Evolutionary conservation across 2,113 vertebrate species (phyloP).

Genomic region (Caretta caretta): DNA sequence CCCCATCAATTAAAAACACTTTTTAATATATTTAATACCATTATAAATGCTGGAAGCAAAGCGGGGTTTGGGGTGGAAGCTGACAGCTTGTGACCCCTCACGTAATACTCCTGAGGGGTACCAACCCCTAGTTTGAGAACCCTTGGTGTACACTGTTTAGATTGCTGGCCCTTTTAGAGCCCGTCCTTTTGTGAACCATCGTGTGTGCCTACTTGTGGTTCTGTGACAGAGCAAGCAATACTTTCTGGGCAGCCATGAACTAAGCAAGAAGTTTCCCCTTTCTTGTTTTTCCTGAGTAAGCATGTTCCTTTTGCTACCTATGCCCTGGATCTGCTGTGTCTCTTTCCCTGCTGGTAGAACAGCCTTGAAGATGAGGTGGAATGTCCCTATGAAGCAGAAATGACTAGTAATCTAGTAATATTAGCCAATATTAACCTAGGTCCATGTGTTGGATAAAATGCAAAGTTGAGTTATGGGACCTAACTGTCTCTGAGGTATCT

Average conservation of each 20-base stretch:
- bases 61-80: too few relatives aligned
- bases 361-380: background rate
- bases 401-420: background rate
- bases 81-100: too few relatives aligned
- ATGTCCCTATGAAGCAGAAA: background rate
- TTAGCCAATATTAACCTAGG: background rate
- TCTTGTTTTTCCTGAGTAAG: background rate
- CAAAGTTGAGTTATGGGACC: background rate
- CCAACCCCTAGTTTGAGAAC: too few relatives aligned
- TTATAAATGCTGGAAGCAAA: too few relatives aligned
- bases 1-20: too few relatives aligned
- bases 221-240: too few relatives aligned
- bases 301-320: background rate
- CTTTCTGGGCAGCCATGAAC: background rate
- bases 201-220: too few relatives aligned
- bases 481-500: background rate
- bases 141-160: too few relatives aligned
- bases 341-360: background rate
- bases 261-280: background rate
- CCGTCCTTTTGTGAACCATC: too few relatives aligned
- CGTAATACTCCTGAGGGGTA: too few relatives aligned
- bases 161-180: too few relatives aligned
- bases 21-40: too few relatives aligned
- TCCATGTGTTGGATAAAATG: background rate
- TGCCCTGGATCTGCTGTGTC: background rate